phyloP scores from a whole-genome alignment of 2,113 vertebrate genomes.

The Protomyctophum bolini region DNA sequence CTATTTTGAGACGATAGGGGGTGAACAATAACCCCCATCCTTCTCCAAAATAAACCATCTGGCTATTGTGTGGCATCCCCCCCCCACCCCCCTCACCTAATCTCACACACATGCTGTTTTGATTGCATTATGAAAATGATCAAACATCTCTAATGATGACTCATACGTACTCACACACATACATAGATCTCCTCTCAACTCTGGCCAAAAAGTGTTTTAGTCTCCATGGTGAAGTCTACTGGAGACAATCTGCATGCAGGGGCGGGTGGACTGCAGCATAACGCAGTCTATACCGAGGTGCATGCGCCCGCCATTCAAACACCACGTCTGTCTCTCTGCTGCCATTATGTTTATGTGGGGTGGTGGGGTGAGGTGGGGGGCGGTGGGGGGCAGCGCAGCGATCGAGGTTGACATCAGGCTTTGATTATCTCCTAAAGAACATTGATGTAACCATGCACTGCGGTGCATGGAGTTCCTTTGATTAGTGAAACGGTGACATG shows the following conservation, averaged over 20 bases:
- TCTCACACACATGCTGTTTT: constrained; percentile 54
- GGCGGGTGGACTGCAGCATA: constrained; percentile 25
- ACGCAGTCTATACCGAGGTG: no score
- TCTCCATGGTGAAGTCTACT: constrained; percentile 66
- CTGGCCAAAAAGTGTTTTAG: constrained; percentile 74
- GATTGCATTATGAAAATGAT: constrained; percentile 63
- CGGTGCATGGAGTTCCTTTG: constrained; percentile 13
- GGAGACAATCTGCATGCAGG: constrained; percentile 45
- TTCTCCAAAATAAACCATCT: background rate
- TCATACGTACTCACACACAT: constrained; percentile 47
- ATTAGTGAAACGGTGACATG: constrained; percentile 36
- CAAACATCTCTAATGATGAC: constrained; percentile 61
- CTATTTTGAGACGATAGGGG: background rate
- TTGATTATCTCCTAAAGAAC: constrained; percentile 37
- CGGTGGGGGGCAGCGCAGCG: constrained; percentile 16
- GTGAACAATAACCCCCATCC: constrained; percentile 9
- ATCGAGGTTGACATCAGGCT: constrained; percentile 43
- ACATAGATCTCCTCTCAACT: constrained; percentile 41
- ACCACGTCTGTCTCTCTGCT: no score
- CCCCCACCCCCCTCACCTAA: constrained; percentile 38
- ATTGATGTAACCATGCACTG: constrained; percentile 36
- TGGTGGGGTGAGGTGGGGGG: background rate
- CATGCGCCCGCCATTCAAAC: no score
- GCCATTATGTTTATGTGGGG: background rate
- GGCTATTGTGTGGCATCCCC: constrained; percentile 9